Conservation (phyloP, 1,140 invertebrate species). For the Phocides pigmalion region DNA sequence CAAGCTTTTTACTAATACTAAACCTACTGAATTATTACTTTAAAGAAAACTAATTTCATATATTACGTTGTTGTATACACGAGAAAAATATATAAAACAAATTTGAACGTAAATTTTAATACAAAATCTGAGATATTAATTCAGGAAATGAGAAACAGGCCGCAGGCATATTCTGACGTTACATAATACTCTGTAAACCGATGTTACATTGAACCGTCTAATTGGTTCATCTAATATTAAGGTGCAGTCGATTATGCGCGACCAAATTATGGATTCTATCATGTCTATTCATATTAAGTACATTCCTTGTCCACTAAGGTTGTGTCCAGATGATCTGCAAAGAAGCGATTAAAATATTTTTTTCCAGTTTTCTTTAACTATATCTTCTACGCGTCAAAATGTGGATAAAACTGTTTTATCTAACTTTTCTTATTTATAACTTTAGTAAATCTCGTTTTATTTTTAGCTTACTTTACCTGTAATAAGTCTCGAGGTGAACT, state of each 20-base stretch:
- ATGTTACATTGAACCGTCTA: conserved; percentile 23
- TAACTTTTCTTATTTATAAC: background rate
- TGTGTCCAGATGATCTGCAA: background rate
- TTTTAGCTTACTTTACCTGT: too few relatives aligned
- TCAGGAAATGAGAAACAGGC: background rate
- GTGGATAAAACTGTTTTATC: background rate
- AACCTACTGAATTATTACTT: too few relatives aligned
- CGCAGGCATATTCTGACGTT: background rate
- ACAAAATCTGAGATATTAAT: background rate
- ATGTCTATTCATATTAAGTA: conserved; percentile 6
- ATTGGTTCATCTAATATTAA: conserved; percentile 46
- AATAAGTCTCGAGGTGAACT: too few relatives aligned
- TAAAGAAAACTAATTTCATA: too few relatives aligned
- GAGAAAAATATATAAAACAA: too few relatives aligned
- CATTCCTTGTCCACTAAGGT: background rate
- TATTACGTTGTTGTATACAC: too few relatives aligned
- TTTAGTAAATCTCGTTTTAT: too few relatives aligned
- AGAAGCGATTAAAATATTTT: too few relatives aligned
- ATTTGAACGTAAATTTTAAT: too few relatives aligned
- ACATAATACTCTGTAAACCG: background rate
- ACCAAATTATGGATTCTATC: conserved; percentile 23
- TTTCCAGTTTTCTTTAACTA: too few relatives aligned
- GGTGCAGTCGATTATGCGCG: conserved; percentile 36
- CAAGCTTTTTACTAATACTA: too few relatives aligned
- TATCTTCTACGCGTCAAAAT: too few relatives aligned